phyloP scores from a whole-genome alignment of 1,140 invertebrate species.

The Chrysomallon squamiferum region DNA sequence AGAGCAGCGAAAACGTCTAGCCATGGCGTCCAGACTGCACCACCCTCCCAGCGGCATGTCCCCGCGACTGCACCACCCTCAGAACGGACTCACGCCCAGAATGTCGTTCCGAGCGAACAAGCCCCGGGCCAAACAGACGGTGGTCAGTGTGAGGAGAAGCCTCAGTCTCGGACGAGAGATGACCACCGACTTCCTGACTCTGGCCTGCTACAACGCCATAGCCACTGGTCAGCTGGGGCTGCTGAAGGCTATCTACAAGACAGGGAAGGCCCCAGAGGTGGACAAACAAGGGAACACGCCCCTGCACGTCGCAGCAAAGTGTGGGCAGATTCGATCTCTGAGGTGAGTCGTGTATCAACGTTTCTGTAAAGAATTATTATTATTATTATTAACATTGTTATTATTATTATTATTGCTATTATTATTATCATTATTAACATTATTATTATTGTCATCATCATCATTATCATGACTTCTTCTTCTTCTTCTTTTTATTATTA shows the following conservation, averaged over 20 bases:
- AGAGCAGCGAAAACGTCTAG: conserved; percentile 10
- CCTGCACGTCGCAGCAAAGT: conserved; percentile 12
- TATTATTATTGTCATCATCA: too few relatives aligned
- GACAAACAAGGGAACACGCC: conserved; percentile 23
- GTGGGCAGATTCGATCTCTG: conserved; percentile 15
- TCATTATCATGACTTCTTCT: too few relatives aligned
- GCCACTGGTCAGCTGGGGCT: conserved; percentile 17
- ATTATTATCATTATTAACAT: too few relatives aligned
- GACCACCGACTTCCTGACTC: conserved; percentile 13
- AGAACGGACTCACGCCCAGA: background rate
- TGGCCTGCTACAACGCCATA: conserved; percentile 21
- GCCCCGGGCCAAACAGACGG: background rate
- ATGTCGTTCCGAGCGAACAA: background rate
- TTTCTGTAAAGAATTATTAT: too few relatives aligned
- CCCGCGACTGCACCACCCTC: background rate
- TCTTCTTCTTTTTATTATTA: too few relatives aligned
- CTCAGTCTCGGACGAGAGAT: conserved; percentile 6
- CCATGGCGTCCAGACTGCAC: background rate
- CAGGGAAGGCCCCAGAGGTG: conserved; percentile 16
- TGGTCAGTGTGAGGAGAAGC: background rate
- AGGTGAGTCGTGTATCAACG: conserved; percentile 10
- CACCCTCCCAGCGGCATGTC: background rate
- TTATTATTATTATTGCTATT: too few relatives aligned
- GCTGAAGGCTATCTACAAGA: conserved; percentile 20
- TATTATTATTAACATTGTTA: too few relatives aligned